Base-by-base conservation (phyloP, 2,113 vertebrate species). In the Neodontobutis hainanensis region DNA sequence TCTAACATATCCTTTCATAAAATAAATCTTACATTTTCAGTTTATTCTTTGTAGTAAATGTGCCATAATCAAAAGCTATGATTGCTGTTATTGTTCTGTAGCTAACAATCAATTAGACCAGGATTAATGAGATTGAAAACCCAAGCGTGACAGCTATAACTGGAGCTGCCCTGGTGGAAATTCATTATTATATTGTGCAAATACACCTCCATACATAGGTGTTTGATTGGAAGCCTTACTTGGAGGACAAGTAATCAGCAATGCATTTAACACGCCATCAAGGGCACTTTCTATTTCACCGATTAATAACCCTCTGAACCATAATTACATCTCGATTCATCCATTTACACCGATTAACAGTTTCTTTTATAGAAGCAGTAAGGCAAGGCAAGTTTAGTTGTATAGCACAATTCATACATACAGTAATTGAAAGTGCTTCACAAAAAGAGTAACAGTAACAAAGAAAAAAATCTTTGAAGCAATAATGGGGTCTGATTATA, bases 261-360 rank as follows among this genome's bases (percentile, higher is more conserved):
- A 65, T 61, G 86, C 50, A 75, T 83, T 86, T 76, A 70, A 73
- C 58, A 75, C 72, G 44, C 48, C 47, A 65, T 53, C 46, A 51
- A 74, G 67, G 77, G 50, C 66, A 73, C 58, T 69, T 84, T 79
- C 14, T 11, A 61, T 68, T 85, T 66, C 61, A 69, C 55, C 44
- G 66, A 76, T 68, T 70, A 78, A 82, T 78, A 74, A 78, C 55
- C 64, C 52, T 50, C 49, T 36, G 52, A 71, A 80, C 73, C 61
- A 69, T 82, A 82, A 87, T 82, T 71, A 81, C 70, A 55, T 70
- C 76, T 65, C 36, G 42, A 80, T 85, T 84, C 79, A 82, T 75
- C 67, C 32, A 61, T 67, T 80, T 64, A 58, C 52, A 68, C 49
- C 61, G 12, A 65, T 53, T 46, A 61, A 65, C 8, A 15, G 56